Evolutionary conservation across 1,140 invertebrate species (phyloP), one percentile per base, ranked within the genome.

Genomic region (Coenobita brevimanus): DNA sequence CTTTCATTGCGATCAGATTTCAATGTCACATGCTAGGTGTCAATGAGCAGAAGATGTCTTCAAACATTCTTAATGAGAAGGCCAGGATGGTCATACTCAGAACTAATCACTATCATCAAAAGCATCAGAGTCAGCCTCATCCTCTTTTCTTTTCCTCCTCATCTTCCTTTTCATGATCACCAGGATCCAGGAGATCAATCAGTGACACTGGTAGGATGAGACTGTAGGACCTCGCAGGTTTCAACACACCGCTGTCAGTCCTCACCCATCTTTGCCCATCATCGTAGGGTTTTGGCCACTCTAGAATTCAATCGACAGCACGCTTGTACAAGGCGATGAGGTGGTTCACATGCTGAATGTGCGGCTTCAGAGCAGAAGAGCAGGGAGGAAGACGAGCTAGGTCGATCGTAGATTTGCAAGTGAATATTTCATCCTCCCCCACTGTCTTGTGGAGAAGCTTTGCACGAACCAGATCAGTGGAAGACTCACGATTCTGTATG

Each of bases 181-280:
- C 43, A n/a, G 30, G 24, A 75, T 75, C 71, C 71, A 75, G 33
- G 38, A 75, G 71, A 75, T 75, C 36, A 75, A 75, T 75, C 71
- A 8, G 71, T 43, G 71, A 75, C 36, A 8, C 6, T 8, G 36
- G 71, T 38, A 75, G 71, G 36, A 75, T 38, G 71, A 38, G 71
- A 79, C 30, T 27, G 50, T 57, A 60, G 36, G 76, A 79, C 43
- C 43, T 50, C 43, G 54, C 21, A 24, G 76, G 76, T 79, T 79
- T 46, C 76, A 79, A 79, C 43, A 79, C 50, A 50, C 76, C 76
- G 54, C 3, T 54, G 36, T 79, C 76, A 79, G 46, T 79, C 76
- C 50, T 79, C 76, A 79, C 46, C 46, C 76, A 79, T 50, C 43
- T 46, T n/a, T 79, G 76, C 46, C 46, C 76, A 17, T 79, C 76